Conservation (phyloP, 1,140 invertebrate species). For the Rhopalosiphum maidis region DNA sequence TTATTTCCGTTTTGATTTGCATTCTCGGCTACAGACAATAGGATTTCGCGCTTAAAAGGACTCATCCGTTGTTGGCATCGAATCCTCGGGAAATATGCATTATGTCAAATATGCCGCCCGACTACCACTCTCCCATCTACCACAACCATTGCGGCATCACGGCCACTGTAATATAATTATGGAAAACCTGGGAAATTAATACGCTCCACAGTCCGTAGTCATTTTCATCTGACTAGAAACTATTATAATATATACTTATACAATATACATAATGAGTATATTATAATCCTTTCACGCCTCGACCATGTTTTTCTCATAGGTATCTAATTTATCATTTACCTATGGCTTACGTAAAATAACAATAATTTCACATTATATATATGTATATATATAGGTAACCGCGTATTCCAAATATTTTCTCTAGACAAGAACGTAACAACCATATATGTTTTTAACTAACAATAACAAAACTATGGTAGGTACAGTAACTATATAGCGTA, state of each 20-base stretch:
- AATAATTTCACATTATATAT: background rate
- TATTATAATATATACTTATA: background rate
- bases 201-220: background rate
- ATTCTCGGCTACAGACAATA: background rate
- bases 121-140: background rate
- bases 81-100: background rate
- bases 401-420: constrained; percentile 19
- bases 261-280: background rate
- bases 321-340: constrained; percentile 17
- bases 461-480: background rate
- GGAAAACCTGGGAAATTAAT: background rate
- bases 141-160: background rate
- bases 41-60: background rate
- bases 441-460: background rate
- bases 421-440: background rate
- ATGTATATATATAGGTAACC: background rate
- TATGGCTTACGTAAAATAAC: background rate
- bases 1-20: background rate
- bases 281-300: background rate
- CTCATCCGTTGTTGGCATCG: background rate
- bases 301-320: background rate
- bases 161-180: background rate
- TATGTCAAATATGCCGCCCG: background rate
- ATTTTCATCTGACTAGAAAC: background rate
- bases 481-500: too few relatives aligned